Conservation (phyloP, 2,888 invertebrate species). For the Erannis defoliaria region DNA sequence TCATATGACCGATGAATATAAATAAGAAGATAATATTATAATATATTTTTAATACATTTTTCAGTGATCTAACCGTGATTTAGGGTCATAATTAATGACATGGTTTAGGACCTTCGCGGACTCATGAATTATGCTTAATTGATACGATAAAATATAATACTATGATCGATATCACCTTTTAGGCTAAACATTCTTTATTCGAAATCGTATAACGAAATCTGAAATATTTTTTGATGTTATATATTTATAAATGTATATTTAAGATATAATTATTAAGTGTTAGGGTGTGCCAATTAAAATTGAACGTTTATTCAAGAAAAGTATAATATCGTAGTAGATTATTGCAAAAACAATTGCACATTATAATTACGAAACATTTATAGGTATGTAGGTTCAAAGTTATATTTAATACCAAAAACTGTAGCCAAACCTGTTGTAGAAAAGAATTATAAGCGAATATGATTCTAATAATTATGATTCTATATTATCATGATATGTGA, state of each 20-base stretch:
- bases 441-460: no score
- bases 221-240: constrained; percentile 57
- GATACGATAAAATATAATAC: background rate
- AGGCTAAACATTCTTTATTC: constrained; percentile 23
- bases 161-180: background rate
- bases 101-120: no score
- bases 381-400: constrained; percentile 1
- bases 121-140: background rate
- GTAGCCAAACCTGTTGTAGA: constrained; percentile 20
- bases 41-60: no score
- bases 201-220: constrained; percentile 43
- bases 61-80: no score
- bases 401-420: constrained; percentile 20
- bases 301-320: no score
- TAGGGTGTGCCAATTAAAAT: constrained; percentile 5
- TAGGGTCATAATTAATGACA: no score
- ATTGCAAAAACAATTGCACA: background rate
- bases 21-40: no score
- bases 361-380: background rate
- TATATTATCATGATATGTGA: no score
- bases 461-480: no score
- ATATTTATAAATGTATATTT: constrained; percentile 37
- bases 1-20: no score
- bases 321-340: background rate
- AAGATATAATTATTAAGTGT: constrained; percentile 11